phyloP scores from a whole-genome alignment of 2,888 invertebrate genomes.

The Amiota mariae region DNA sequence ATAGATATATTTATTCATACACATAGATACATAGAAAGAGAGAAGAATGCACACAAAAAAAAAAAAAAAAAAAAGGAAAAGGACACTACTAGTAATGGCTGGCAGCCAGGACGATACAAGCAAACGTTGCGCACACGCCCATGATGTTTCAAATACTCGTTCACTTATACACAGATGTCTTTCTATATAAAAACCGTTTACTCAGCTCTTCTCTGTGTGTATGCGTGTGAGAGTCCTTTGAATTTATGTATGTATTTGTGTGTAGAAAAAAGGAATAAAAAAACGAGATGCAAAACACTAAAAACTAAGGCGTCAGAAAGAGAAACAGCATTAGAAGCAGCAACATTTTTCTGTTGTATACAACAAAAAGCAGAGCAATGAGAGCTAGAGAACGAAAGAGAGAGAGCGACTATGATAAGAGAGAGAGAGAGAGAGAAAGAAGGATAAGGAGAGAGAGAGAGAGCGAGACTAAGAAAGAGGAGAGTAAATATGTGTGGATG shows the following conservation, averaged over 20 bases:
- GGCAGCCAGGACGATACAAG: slow-evolving; percentile 7
- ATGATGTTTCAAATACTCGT: slow-evolving; percentile 45
- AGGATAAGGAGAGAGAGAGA: slow-evolving; percentile 37
- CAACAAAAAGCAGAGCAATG: slow-evolving; percentile 47
- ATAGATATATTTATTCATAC: too few species aligned
- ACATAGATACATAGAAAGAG: neutral
- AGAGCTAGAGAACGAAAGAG: slow-evolving; percentile 38
- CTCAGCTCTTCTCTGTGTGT: neutral
- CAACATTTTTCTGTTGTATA: slow-evolving; percentile 42
- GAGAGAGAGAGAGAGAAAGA: slow-evolving; percentile 45
- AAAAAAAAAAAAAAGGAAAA: slow-evolving; percentile 17
- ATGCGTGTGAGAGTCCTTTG: slow-evolving; percentile 22
- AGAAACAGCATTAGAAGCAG: slow-evolving; percentile 69
- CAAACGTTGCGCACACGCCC: slow-evolving; percentile 57
- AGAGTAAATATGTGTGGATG: neutral
- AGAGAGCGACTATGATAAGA: slow-evolving; percentile 26
- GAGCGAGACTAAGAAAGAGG: slow-evolving; percentile 39
- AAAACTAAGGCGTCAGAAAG: slow-evolving; percentile 71
- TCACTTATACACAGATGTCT: slow-evolving; percentile 41
- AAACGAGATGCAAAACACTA: slow-evolving; percentile 71
- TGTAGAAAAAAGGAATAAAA: slow-evolving; percentile 62
- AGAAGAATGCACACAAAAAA: neutral
- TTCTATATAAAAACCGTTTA: slow-evolving; percentile 45
- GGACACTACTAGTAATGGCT: slow-evolving; percentile 27
- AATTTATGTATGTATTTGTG: slow-evolving; percentile 36